Evolutionary conservation across 2,797 vertebrate genomes (phyloP).

Genomic region (Coranthus polyacanthus): DNA sequence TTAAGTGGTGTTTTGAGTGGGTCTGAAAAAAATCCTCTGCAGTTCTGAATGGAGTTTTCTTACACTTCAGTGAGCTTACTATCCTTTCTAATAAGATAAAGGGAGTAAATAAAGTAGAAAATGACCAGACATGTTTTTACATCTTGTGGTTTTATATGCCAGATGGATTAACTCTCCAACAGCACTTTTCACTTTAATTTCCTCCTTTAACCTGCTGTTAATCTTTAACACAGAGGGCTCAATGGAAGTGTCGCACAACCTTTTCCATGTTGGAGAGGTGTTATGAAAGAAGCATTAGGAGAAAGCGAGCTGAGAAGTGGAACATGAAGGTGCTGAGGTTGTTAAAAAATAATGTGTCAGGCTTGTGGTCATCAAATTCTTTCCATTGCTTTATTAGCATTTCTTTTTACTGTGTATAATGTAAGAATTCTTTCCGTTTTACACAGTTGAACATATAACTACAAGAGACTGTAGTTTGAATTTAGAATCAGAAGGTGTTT

Average conservation of each 20-base stretch:
- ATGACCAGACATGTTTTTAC: no score
- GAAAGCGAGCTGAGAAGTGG: no score
- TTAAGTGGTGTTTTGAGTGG: no score
- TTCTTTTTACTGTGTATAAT: conserved; percentile 51
- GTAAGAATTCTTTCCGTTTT: conserved; percentile 66
- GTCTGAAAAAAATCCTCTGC: no score
- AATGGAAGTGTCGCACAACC: conserved; percentile 6
- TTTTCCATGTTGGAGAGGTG: conserved; percentile 42
- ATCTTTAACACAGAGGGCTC: conserved; percentile 15
- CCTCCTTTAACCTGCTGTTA: conserved; percentile 7
- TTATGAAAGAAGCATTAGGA: conserved; percentile 48
- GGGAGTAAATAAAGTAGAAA: no score
- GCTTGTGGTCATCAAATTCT: conserved; percentile 59
- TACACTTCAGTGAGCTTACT: no score
- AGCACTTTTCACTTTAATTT: conserved; percentile 2
- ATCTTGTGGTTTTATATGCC: no score
- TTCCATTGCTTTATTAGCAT: conserved; percentile 69
- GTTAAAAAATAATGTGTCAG: conserved; percentile 62
- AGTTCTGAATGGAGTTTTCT: no score
- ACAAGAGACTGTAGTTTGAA: conserved; percentile 41
- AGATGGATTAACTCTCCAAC: conserved; percentile 6
- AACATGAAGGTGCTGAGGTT: conserved; percentile 60
- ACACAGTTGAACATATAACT: conserved; percentile 37
- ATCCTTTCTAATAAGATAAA: no score
- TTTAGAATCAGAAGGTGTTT: conserved; percentile 46